Evolutionary conservation across 2,888 invertebrate species (phyloP).

Genomic region (Cancer borealis): DNA sequence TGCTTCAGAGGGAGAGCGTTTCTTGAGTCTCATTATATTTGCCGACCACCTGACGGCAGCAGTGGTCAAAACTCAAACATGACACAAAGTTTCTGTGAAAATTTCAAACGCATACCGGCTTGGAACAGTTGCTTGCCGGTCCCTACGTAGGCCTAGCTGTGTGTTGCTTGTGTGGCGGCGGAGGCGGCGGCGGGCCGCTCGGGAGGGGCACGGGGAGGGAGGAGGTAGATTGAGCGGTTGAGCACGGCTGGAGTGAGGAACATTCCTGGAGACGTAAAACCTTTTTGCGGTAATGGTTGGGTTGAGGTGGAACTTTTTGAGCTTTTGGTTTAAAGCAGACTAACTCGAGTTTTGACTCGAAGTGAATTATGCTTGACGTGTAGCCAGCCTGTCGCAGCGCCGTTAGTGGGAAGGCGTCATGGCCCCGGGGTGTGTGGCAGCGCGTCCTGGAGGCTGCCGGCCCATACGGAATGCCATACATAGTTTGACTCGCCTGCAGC

Average conservation of each 20-base stretch:
- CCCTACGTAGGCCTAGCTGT: conserved; percentile 49
- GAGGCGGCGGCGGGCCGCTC: neutral
- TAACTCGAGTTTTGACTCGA: neutral
- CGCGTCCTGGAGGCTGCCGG: conserved; percentile 22
- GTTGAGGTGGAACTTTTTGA: neutral
- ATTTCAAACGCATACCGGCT: conserved; percentile 59
- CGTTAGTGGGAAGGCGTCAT: neutral
- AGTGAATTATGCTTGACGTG: neutral
- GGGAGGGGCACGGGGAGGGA: neutral
- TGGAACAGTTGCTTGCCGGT: conserved; percentile 45
- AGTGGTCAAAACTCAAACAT: conserved; percentile 71
- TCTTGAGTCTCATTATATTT: conserved; percentile 64
- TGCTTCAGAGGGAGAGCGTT: neutral
- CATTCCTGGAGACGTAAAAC: conserved; percentile 18
- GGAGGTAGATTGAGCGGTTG: neutral
- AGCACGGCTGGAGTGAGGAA: conserved; percentile 16
- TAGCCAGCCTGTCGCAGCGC: neutral
- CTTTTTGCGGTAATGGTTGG: neutral
- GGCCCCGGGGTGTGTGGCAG: neutral
- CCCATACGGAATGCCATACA: conserved; percentile 40
- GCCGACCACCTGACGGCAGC: conserved; percentile 65
- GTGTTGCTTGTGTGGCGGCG: conserved; percentile 35
- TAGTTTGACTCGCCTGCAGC: conserved; percentile 37
- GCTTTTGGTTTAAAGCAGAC: neutral
- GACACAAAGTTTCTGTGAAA: conserved; percentile 71